Percentiles rank a stretch among this genome's conserved stretches.
These are phyloP conservation scores for Operophtera brumata DNA, from an alignment of 2,888 invertebrate species.

Conservation along the genomic window DNA sequence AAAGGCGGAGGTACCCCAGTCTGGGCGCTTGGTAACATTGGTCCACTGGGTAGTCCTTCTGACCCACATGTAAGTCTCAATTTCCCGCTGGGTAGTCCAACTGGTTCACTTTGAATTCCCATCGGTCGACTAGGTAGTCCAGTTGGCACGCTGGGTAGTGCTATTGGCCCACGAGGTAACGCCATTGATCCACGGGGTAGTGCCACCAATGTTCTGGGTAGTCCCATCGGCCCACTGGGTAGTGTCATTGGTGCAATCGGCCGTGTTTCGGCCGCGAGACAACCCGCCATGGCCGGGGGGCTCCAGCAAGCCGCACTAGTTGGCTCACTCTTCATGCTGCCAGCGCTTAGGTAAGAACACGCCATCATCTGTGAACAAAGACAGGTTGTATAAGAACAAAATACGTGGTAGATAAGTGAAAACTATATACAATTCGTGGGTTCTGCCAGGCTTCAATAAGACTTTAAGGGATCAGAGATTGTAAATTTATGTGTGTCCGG, in stretches of 20 bases:
- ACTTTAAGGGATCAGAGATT: no score
- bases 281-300: slow-evolving; percentile 49
- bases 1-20: slow-evolving; percentile 22
- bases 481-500: no score
- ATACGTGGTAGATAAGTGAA: background rate
- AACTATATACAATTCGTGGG: background rate
- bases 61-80: background rate
- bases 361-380: slow-evolving; percentile 76
- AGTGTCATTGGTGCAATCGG: slow-evolving; percentile 34
- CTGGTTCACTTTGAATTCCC: background rate
- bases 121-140: background rate
- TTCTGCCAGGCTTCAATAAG: no score
- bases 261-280: slow-evolving; percentile 4
- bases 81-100: background rate
- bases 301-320: slow-evolving; percentile 65
- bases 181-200: slow-evolving; percentile 5
- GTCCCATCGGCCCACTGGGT: slow-evolving; percentile 24
- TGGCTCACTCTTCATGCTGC: slow-evolving; percentile 55
- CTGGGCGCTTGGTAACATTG: slow-evolving; percentile 2
- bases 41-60: slow-evolving; percentile 1
- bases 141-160: background rate
- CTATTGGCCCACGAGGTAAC: slow-evolving; percentile 1
- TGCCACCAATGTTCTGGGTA: slow-evolving; percentile 3
- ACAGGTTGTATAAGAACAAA: background rate
- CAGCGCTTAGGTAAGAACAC: slow-evolving; percentile 73